These are phyloP conservation scores for Urocolius indicus DNA, from an alignment of 2,113 vertebrate species.

Conservation along the genomic window DNA sequence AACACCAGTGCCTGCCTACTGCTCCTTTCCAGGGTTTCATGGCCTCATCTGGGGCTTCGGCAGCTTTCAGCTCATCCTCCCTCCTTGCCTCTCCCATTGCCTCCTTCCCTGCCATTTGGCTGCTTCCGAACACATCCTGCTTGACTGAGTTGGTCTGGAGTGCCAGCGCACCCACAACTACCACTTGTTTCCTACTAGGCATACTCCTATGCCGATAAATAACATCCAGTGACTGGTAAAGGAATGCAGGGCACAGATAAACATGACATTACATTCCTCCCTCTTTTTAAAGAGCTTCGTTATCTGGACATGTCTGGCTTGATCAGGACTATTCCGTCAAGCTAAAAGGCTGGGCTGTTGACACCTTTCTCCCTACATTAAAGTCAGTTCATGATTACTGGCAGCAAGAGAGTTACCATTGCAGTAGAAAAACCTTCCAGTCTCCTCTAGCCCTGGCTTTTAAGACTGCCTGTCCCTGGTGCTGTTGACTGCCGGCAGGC, in stretches of 20 bases:
- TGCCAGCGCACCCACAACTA: background rate
- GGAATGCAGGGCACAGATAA: background rate
- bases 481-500: constrained; percentile 8
- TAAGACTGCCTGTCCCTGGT: background rate
- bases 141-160: constrained; percentile 12
- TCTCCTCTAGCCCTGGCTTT: constrained; percentile 3
- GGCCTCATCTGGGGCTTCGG: constrained; percentile 50
- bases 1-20: constrained; percentile 48
- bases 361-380: background rate
- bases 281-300: background rate
- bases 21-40: constrained; percentile 52
- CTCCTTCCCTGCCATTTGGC: background rate
- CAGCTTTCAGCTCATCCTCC: constrained; percentile 19
- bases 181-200: background rate
- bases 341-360: background rate
- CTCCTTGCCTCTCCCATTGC: background rate
- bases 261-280: background rate
- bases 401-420: background rate
- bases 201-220: background rate
- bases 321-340: background rate
- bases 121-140: background rate
- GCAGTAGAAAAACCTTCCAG: constrained; percentile 33
- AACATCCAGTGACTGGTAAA: background rate
- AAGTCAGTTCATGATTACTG: background rate
- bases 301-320: background rate